phyloP scores from a whole-genome alignment of 92 coral and sea anemone species.

The Actinostola sp. region DNA sequence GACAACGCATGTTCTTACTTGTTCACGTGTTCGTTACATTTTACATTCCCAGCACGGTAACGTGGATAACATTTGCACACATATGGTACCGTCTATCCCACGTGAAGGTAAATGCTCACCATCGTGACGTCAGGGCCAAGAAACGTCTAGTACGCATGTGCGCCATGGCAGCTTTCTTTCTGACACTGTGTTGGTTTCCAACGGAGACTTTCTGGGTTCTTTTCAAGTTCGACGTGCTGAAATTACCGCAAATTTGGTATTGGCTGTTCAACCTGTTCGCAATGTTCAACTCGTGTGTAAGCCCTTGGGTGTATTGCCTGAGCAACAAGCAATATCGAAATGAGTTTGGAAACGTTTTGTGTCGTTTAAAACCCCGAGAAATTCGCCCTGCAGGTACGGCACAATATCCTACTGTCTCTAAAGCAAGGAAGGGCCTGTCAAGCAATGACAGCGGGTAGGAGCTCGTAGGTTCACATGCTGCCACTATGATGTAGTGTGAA shows the following conservation, averaged over 20 bases:
- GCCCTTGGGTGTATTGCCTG: conserved; percentile 20
- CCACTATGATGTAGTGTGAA: no score
- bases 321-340: conserved; percentile 14
- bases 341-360: background rate
- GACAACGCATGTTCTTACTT: background rate
- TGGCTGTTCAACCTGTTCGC: conserved; percentile 7
- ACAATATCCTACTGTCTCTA: no score
- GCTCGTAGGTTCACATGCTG: no score
- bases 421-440: no score
- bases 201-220: conserved; percentile 15
- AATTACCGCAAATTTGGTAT: background rate
- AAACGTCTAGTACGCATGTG: conserved; percentile 38
- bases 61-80: conserved; percentile 26
- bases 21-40: conserved; percentile 18
- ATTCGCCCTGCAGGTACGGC: no score
- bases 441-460: no score
- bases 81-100: background rate
- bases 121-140: background rate
- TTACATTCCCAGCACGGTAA: conserved; percentile 13
- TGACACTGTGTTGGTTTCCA: conserved; percentile 34
- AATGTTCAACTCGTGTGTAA: conserved; percentile 18
- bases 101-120: background rate
- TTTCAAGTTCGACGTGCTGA: background rate
- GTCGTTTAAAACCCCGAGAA: no score
- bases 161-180: conserved; percentile 12